Evolutionary conservation across 1,140 invertebrate genomes (phyloP).

Genomic region (Melanaphis sacchari): DNA sequence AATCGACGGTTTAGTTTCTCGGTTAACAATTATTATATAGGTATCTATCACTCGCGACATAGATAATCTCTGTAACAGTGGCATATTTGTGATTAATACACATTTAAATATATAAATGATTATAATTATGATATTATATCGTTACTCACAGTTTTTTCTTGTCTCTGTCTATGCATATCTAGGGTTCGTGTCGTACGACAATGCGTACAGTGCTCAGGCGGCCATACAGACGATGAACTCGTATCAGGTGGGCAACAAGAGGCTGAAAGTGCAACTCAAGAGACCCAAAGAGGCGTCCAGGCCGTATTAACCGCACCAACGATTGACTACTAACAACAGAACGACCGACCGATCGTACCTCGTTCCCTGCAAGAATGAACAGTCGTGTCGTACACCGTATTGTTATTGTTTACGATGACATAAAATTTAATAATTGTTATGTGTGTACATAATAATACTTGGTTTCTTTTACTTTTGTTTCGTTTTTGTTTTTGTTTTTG

Average conservation of each 20-base stretch:
- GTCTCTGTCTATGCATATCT: slow-evolving; percentile 59
- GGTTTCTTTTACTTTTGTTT: not conserved
- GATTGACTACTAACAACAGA: not conserved
- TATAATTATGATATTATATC: too few species aligned
- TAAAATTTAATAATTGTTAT: not conserved
- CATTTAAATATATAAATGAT: too few species aligned
- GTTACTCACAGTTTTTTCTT: not conserved
- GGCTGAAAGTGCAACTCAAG: slow-evolving; percentile 97
- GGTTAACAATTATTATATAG: too few species aligned
- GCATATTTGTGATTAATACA: too few species aligned
- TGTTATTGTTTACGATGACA: slow-evolving; percentile 14
- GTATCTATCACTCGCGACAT: too few species aligned
- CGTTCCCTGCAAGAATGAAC: not conserved
- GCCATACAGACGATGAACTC: slow-evolving; percentile 98
- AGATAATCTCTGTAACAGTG: too few species aligned
- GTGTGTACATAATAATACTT: slow-evolving; percentile 20
- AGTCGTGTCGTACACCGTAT: not conserved
- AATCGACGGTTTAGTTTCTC: too few species aligned
- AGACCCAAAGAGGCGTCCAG: slow-evolving; percentile 89
- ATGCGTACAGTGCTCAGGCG: slow-evolving; percentile 87
- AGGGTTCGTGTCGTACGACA: slow-evolving; percentile 97
- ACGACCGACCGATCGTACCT: not conserved
- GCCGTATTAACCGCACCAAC: slow-evolving; percentile 73
- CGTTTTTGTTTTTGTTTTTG: not conserved
- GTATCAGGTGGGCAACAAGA: slow-evolving; percentile 96